Evolutionary conservation across 2,113 vertebrate genomes (phyloP), one percentile per base, ranked within the genome.

Genomic region (Paralichthys olivaceus): DNA sequence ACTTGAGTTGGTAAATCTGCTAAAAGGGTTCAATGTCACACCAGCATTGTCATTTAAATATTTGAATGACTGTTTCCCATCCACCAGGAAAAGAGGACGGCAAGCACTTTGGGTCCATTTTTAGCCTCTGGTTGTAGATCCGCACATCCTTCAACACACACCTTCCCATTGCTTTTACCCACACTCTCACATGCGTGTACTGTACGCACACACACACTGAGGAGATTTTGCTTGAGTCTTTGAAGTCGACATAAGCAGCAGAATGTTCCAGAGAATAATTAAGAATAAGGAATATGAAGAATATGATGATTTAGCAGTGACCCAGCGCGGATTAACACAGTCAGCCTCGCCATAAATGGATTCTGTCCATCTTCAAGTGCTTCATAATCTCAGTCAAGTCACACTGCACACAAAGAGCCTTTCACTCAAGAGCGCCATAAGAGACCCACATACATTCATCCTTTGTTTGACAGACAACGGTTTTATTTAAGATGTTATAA

Each of bases 11-110:
- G 75, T 86, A 75, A 83, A 84, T 84, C 66, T 80, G 62, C 75
- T 89, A 86, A 91, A 92, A 90, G 79, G 83, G 68, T 89, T 89
- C 73, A 80, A 29, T 90, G 83, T 89, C 78, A 86, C 84, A 83
- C 70, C 22, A 57, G 59, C 72, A 72, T 83, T 90, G 80, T 88
- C 79, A 83, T 91, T 93, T 93, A 84, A 91, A 93, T 91, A 88
- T 91, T 88, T 92, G 77, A 92, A 87, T 84, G 77, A 54, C 25
- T 55, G 80, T 89, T 86, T 89, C 74, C 84, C 69, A 83, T 89
- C 64, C 61, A 79, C 77, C 60, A 67, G 70, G 67, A 73, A 73
- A 77, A 80, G 20, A 72, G 53, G 58, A 70, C 47, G 56, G 76
- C 25, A 17, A 88, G 85, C 88, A 88, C 83, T 90, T 64, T 79